A percentile compares a stretch with the other conserved stretches of the same genome.
phyloP scores from a whole-genome alignment of 2,113 vertebrate genomes.

The Anhinga anhinga region DNA sequence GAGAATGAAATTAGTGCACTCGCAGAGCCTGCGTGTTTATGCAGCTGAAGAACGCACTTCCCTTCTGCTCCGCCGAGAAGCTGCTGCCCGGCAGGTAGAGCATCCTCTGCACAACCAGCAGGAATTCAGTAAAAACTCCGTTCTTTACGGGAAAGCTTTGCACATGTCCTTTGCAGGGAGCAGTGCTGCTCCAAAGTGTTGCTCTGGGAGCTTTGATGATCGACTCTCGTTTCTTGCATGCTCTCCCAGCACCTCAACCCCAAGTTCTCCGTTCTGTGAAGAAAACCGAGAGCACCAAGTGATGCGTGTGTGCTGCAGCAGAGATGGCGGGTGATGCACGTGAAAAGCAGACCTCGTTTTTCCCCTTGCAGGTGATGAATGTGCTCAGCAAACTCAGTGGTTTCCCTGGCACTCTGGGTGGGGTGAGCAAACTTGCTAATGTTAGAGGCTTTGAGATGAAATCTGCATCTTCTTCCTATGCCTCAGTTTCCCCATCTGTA shows the following conservation, averaged over 20 bases:
- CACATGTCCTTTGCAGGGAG: accelerated
- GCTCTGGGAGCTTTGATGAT: accelerated
- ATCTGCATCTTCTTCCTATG: accelerated
- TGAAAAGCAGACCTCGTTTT: accelerated
- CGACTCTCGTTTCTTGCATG: accelerated
- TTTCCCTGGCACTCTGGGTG: accelerated
- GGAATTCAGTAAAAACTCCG: accelerated
- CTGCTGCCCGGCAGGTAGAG: not conserved
- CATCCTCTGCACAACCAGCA: not conserved
- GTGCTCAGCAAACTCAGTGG: accelerated
- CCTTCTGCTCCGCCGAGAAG: not conserved
- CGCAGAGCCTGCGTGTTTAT: not conserved
- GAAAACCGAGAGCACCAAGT: not conserved
- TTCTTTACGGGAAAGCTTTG: accelerated
- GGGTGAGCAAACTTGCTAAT: accelerated
- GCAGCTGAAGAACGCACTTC: not conserved
- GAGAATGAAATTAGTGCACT: not conserved
- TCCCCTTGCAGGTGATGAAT: accelerated
- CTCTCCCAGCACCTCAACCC: not conserved
- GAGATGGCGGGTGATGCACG: accelerated
- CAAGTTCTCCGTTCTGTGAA: not conserved
- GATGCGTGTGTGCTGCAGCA: accelerated
- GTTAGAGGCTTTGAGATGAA: not conserved
- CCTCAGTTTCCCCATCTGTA: not conserved
- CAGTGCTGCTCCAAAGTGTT: accelerated